Evolutionary conservation across 2,113 vertebrate species (phyloP).

Genomic region (Eira barbara): DNA sequence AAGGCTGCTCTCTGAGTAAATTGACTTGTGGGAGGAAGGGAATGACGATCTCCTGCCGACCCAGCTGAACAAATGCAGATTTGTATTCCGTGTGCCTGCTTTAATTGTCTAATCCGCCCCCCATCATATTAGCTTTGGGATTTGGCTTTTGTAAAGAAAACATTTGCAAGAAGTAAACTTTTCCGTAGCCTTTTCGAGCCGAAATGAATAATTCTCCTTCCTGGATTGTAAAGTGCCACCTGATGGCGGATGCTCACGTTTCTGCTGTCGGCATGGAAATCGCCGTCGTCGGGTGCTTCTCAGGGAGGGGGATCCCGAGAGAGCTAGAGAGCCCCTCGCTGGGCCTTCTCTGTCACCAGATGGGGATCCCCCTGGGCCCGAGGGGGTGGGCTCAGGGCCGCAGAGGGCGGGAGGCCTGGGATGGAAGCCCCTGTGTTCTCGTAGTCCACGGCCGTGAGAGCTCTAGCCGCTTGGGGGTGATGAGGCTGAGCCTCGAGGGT

Average conservation of each 20-base stretch:
- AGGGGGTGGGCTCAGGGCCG: not conserved
- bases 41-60: constrained; percentile 76
- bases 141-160: constrained; percentile 59
- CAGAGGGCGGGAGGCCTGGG: not conserved
- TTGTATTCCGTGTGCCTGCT: constrained; percentile 75
- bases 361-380: not conserved
- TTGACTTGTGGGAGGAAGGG: constrained; percentile 82
- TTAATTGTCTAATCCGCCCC: constrained; percentile 70
- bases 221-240: not conserved
- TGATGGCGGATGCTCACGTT: accelerated
- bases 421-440: not conserved
- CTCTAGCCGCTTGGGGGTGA: accelerated
- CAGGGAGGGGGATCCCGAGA: not conserved
- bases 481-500: not conserved
- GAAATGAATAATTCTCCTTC: not conserved
- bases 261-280: accelerated
- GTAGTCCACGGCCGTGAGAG: not conserved
- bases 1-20: constrained; percentile 80
- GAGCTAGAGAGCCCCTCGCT: not conserved
- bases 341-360: not conserved
- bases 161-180: constrained; percentile 69
- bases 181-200: not conserved
- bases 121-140: constrained; percentile 1
- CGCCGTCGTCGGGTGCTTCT: not conserved
- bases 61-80: constrained; percentile 84